Evolutionary conservation across 2,888 invertebrate species (phyloP).

Genomic region (Drosophila infuscata): DNA sequence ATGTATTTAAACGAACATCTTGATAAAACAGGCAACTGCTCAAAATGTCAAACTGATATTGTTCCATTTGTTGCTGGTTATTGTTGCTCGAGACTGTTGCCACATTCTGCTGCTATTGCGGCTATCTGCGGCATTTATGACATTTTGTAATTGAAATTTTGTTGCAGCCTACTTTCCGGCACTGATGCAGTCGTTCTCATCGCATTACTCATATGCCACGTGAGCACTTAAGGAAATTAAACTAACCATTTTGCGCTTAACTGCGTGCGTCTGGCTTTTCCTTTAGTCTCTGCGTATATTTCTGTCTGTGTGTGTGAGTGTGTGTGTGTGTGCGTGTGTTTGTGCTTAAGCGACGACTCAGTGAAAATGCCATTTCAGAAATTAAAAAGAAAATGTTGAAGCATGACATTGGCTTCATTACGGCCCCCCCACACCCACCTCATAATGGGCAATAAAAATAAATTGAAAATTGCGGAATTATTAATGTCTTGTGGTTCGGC

Average conservation of each 20-base stretch:
- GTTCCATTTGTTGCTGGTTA: constrained; percentile 36
- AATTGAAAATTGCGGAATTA: constrained; percentile 1
- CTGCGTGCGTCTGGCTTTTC: constrained; percentile 39
- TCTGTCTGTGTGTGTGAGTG: neutral
- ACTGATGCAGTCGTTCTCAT: constrained; percentile 21
- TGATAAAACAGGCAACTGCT: constrained; percentile 50
- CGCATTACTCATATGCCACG: constrained; percentile 57
- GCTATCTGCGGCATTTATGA: constrained; percentile 68
- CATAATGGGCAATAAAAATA: constrained; percentile 29
- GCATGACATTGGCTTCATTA: constrained; percentile 73
- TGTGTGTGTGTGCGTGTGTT: neutral
- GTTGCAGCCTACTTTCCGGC: constrained; percentile 60
- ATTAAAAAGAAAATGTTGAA: constrained; percentile 66
- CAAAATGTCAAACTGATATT: constrained; percentile 48
- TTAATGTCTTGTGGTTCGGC: neutral
- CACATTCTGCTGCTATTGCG: neutral
- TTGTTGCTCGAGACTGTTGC: constrained; percentile 20
- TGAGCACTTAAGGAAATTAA: constrained; percentile 75
- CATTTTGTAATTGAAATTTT: constrained; percentile 75
- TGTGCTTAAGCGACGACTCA: constrained; percentile 1
- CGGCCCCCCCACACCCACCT: constrained; percentile 16
- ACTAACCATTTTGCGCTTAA: constrained; percentile 59
- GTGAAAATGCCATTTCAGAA: constrained; percentile 63
- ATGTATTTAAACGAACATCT: constrained; percentile 49
- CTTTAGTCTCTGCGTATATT: constrained; percentile 9